Conservation (phyloP, 2,797 vertebrate genomes). For the Setipinna tenuifilis region DNA sequence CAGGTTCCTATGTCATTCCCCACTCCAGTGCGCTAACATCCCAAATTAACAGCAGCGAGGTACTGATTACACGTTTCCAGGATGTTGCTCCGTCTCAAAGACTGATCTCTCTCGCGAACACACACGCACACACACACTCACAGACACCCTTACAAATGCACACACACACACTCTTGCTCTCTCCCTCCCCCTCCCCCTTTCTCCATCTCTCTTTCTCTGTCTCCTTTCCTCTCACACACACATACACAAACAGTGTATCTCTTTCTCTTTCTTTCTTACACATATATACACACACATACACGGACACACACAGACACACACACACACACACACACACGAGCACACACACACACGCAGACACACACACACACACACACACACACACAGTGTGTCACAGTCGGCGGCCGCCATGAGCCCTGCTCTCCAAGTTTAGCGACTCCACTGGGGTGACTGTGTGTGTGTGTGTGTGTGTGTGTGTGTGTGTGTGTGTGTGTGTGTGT, state of each 20-base stretch:
- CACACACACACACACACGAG: not conserved
- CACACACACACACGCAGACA: not conserved
- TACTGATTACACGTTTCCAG: constrained; percentile 74
- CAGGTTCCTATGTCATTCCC: constrained; percentile 71
- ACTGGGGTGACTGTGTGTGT: not conserved
- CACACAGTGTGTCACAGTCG: not conserved
- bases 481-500: no score
- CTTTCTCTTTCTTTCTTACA: not conserved
- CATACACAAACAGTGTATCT: not conserved
- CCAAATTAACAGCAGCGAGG: constrained; percentile 74
- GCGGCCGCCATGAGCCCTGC: not conserved
- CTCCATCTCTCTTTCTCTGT: no score
- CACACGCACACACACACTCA: not conserved
- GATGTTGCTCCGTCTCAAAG: constrained; percentile 69
- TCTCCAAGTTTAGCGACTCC: constrained; percentile 2
- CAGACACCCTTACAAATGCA: not conserved
- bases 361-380: not conserved
- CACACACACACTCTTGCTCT: not conserved
- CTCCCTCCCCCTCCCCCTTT: no score
- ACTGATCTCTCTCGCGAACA: constrained; percentile 57
- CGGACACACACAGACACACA: not conserved
- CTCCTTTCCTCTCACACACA: not conserved
- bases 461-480: no score
- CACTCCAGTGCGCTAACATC: constrained; percentile 76
- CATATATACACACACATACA: not conserved